Conservation (phyloP, 2,113 vertebrate genomes). For the Nematolebias whitei region DNA sequence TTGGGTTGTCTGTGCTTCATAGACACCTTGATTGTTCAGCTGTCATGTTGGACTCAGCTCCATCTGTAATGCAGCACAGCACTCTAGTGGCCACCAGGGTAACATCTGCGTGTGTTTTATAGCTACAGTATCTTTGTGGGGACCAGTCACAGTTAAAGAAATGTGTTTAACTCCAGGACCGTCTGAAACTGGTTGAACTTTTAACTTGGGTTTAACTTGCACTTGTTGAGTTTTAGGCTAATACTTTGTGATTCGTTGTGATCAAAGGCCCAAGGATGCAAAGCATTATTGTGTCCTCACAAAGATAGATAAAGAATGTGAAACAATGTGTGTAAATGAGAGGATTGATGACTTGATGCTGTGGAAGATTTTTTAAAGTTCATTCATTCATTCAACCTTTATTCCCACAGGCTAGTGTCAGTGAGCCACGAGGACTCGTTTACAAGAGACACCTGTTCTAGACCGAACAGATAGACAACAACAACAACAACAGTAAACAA, state of each 20-base stretch:
- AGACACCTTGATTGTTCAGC: conserved; percentile 44
- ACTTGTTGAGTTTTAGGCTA: neutral
- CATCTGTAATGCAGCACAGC: conserved; percentile 82
- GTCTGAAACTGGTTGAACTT: neutral
- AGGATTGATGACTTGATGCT: conserved; percentile 7
- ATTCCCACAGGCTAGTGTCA: too few relatives aligned
- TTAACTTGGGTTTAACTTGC: neutral
- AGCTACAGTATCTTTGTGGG: neutral
- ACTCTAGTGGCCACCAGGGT: conserved; percentile 82
- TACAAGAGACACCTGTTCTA: too few relatives aligned
- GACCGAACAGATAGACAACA: too few relatives aligned
- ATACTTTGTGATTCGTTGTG: neutral
- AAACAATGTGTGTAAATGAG: neutral
- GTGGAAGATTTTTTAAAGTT: too few relatives aligned
- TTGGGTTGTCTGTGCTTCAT: conserved; percentile 21
- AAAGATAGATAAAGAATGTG: conserved; percentile 1
- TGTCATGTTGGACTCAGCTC: conserved; percentile 54
- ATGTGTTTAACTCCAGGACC: neutral
- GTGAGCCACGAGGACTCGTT: too few relatives aligned
- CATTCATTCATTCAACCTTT: too few relatives aligned
- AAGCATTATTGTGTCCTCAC: neutral
- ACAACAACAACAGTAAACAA: too few relatives aligned
- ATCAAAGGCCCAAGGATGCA: neutral
- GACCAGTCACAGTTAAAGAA: neutral
- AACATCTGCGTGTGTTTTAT: conserved; percentile 49